These are phyloP conservation scores for Parazoanthus darwini DNA, from an alignment of 92 coral and sea anemone species.

Conservation along the genomic window DNA sequence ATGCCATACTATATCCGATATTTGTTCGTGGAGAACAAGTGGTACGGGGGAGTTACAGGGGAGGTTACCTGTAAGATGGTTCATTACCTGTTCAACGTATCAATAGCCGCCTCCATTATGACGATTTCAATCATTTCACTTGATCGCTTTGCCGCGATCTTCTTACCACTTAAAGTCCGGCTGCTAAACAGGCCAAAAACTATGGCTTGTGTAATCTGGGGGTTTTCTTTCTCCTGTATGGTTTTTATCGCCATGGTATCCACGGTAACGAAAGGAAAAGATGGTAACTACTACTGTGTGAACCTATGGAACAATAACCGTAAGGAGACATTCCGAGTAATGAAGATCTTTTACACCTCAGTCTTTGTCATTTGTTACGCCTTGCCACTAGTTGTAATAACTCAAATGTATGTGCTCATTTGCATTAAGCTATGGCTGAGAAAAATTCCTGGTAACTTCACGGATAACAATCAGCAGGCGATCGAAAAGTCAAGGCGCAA, in stretches of 20 bases:
- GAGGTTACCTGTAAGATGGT: constrained; percentile 46
- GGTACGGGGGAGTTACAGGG: constrained; percentile 49
- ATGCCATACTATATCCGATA: constrained; percentile 49
- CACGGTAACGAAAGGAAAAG: not conserved
- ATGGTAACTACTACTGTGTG: not conserved
- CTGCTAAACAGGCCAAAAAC: constrained; percentile 44
- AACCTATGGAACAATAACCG: constrained; percentile 18
- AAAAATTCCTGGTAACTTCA: constrained; percentile 54
- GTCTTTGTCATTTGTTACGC: constrained; percentile 41
- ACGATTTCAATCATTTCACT: constrained; percentile 53
- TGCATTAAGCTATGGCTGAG: constrained; percentile 54
- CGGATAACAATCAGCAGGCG: constrained; percentile 40
- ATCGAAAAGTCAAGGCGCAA: constrained; percentile 38
- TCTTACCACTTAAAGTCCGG: constrained; percentile 47
- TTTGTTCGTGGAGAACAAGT: not conserved
- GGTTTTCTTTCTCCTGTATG: constrained; percentile 45
- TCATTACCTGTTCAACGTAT: constrained; percentile 45
- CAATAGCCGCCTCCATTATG: constrained; percentile 53
- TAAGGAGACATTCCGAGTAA: not conserved
- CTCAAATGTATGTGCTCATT: constrained; percentile 30
- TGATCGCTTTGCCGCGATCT: constrained; percentile 52
- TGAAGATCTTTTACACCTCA: constrained; percentile 35
- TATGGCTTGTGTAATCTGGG: constrained; percentile 48
- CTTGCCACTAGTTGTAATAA: constrained; percentile 22
- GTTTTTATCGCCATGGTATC: not conserved